Conservation (phyloP, 2,888 invertebrate genomes). For the Morpho achilles region DNA sequence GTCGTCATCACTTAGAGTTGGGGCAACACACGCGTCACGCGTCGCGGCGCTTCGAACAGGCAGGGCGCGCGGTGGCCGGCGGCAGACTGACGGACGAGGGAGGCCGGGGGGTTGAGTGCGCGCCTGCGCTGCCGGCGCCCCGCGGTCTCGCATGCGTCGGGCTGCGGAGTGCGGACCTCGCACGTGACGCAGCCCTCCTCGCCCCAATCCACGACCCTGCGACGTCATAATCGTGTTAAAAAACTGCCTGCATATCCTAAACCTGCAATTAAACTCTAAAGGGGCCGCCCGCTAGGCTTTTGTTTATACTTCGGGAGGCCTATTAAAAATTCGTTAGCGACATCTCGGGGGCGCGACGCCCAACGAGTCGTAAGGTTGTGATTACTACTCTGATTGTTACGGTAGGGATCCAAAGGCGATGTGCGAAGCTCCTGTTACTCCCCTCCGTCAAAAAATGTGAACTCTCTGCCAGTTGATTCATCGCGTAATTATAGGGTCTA, state of each 20-base stretch:
- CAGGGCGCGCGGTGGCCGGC: constrained; percentile 78
- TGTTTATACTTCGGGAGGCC: constrained; percentile 29
- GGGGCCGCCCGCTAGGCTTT: constrained; percentile 45
- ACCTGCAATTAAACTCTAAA: constrained; percentile 68
- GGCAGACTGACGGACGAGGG: constrained; percentile 71
- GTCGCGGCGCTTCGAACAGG: constrained; percentile 56
- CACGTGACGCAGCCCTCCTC: constrained; percentile 79
- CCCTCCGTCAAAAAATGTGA: constrained; percentile 52
- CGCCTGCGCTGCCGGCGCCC: constrained; percentile 59
- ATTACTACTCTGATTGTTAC: constrained; percentile 55
- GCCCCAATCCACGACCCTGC: constrained; percentile 64
- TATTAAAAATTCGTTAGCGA: constrained; percentile 64
- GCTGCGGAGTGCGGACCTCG: constrained; percentile 76
- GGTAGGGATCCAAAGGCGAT: constrained; percentile 42
- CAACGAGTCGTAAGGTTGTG: constrained; percentile 62
- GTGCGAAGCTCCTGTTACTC: constrained; percentile 49
- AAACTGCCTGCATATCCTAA: constrained; percentile 74
- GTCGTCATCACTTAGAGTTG: constrained; percentile 70
- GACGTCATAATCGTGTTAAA: constrained; percentile 76
- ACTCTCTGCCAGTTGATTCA: constrained; percentile 53
- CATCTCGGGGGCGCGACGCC: constrained; percentile 57
- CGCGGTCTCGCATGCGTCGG: constrained; percentile 78
- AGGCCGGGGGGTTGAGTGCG: constrained; percentile 72
- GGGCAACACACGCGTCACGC: constrained; percentile 58
- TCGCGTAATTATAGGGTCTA: constrained; percentile 47